Base-by-base conservation (phyloP, 2,888 invertebrate genomes). In the Molorchus minor region DNA sequence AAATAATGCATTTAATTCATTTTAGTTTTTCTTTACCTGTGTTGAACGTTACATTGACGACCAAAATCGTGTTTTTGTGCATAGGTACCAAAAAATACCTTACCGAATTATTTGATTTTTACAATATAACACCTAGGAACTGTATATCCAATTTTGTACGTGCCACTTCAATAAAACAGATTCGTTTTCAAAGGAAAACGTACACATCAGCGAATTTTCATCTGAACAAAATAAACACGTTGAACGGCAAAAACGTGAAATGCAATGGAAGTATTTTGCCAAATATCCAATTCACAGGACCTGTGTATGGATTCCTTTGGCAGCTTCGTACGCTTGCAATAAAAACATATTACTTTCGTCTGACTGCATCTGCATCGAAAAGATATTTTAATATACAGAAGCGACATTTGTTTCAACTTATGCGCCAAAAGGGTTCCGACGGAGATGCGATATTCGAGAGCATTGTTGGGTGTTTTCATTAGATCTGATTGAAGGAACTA, bases 371-470 rank as follows among this genome's bases (percentile, higher is more conserved):
- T 58, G 54, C 51, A 57, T 29, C 41, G 46, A 41, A 30, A 60
- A 54, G 41, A 58, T 54, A 56, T 56, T 58, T 55, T 41, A 45
- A 55, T 46, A 55, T 51, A 16, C 40, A 55, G 38, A 16, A 12
- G 29, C 40, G 40, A 43, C 38, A 40, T 40, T 38, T 38, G 43
- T 13, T 20, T 13, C 10, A 17, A 43, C 17, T 51, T 40, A 52
- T 25, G 25, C 19, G 8, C 10, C 19, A 30, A 43, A 43, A 21
- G 30, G 43, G 25, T 15, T 13, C 25, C 45, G 5, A 3, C 25
- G n/a, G 21, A 20, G 25, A 5, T 5, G 4, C 25, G 25, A 8
- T 25, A 5, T 25, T 3, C 3, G 25, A 25, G n/a, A n/a, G n/a
- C n/a, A n/a, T n/a, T n/a, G n/a, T n/a, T n/a, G n/a, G n/a, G n/a